phyloP scores from a whole-genome alignment of 1,140 invertebrate species.

The Papilio glaucus region DNA sequence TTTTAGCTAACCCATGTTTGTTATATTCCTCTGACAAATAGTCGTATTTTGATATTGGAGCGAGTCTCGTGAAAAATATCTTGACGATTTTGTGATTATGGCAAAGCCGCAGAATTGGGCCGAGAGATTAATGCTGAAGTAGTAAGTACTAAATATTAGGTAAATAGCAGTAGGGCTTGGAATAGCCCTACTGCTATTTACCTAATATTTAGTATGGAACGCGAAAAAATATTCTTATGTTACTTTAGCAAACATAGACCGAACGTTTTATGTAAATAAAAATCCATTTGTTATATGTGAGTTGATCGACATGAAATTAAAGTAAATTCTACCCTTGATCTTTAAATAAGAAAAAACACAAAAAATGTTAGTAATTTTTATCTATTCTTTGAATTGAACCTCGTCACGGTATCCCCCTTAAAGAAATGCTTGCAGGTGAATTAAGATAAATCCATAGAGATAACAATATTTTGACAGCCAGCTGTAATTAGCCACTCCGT shows the following conservation, averaged over 20 bases:
- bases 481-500: slow-evolving; percentile 67
- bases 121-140: slow-evolving; percentile 3
- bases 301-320: no score
- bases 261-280: no score
- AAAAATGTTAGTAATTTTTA: no score
- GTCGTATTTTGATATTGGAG: background rate
- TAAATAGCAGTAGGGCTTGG: no score
- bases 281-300: no score
- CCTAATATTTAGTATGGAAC: background rate
- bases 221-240: background rate
- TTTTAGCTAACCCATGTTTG: slow-evolving; percentile 11
- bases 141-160: no score
- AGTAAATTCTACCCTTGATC: no score
- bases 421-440: slow-evolving; percentile 5
- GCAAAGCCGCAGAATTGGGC: slow-evolving; percentile 6
- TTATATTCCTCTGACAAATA: slow-evolving; percentile 4
- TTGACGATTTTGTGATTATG: slow-evolving; percentile 12
- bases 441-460: slow-evolving; percentile 66
- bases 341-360: no score
- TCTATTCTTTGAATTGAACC: no score
- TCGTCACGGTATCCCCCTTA: no score
- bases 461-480: slow-evolving; percentile 70
- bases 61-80: slow-evolving; percentile 2
- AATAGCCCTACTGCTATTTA: background rate
- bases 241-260: no score